A percentile compares a stretch with the other conserved stretches of the same genome.
Conservation (phyloP, 2,113 vertebrate species). For the Aegotheles bennettii region DNA sequence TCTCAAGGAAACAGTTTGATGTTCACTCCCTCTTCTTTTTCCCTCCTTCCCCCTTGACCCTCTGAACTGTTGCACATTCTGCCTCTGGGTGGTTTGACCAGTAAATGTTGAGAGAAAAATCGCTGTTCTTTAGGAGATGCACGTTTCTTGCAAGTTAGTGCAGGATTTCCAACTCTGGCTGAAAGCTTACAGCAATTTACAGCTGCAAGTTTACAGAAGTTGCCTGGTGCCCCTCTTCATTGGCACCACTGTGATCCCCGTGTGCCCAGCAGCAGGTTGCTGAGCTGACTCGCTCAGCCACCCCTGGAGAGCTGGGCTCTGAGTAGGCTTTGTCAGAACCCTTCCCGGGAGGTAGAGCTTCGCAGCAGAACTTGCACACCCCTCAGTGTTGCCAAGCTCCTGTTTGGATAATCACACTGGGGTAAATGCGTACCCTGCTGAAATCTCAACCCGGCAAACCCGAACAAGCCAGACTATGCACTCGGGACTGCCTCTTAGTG, state of each 20-base stretch:
- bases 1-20: neutral
- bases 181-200: neutral
- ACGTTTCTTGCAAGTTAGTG: neutral
- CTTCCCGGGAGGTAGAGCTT: neutral
- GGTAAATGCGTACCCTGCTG: neutral
- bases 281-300: neutral
- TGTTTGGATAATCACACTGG: fast-evolving
- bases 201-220: neutral
- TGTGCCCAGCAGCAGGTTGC: neutral
- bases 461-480: neutral
- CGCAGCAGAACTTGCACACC: fast-evolving
- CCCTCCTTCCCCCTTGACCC: neutral
- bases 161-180: neutral
- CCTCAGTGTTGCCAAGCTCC: fast-evolving
- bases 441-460: neutral
- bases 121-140: neutral
- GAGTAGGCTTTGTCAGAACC: neutral
- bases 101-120: neutral
- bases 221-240: neutral
- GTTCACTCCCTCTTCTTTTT: neutral
- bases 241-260: fast-evolving
- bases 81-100: neutral
- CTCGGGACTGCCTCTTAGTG: neutral
- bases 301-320: fast-evolving
- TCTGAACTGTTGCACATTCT: neutral